phyloP scores from a whole-genome alignment of 2,797 vertebrate species.

The Pangasius mekongensis region DNA sequence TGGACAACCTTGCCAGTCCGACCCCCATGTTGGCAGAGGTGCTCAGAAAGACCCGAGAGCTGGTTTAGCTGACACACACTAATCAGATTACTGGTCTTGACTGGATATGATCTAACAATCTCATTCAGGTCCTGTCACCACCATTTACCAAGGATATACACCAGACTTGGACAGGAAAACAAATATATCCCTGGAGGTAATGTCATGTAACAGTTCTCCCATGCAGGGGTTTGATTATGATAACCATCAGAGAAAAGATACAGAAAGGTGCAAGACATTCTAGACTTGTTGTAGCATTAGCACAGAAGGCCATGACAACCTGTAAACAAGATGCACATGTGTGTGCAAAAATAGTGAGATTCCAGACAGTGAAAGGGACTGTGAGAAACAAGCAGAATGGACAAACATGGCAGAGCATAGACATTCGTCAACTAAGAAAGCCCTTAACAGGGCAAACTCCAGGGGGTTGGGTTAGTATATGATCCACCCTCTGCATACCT shows the following conservation, averaged over 20 bases:
- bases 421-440: not conserved
- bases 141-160: too few relatives aligned
- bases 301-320: not conserved
- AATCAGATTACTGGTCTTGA: not conserved
- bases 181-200: not conserved
- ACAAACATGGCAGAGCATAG: not conserved
- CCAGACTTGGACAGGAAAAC: too few relatives aligned
- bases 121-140: not conserved
- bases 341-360: not conserved
- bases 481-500: slow-evolving; percentile 82
- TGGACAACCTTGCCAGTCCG: not conserved
- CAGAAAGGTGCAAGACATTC: not conserved
- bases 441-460: not conserved
- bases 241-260: not conserved
- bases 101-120: not conserved
- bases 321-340: not conserved
- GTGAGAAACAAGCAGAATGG: not conserved
- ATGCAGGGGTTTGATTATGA: not conserved
- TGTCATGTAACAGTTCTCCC: not conserved
- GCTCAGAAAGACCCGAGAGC: not conserved
- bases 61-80: slow-evolving; percentile 1
- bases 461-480: not conserved
- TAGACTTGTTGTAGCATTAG: not conserved
- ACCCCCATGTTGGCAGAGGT: not conserved
- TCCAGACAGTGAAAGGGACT: not conserved